Evolutionary conservation across 2,113 vertebrate genomes (phyloP).

Genomic region (Callorhinus ursinus): DNA sequence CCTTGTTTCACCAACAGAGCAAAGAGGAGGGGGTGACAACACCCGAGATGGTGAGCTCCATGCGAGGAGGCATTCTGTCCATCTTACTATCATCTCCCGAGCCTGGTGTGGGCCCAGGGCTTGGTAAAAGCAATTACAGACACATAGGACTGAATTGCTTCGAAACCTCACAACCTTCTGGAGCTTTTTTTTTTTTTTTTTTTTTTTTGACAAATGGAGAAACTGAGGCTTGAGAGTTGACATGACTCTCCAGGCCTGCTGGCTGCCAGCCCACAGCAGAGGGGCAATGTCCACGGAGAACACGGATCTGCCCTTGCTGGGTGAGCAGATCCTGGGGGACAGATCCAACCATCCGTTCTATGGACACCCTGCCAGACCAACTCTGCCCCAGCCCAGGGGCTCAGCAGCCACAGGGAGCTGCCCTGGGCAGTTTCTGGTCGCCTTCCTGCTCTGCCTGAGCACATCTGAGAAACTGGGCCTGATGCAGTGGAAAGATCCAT

Average conservation of each 20-base stretch:
- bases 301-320: background rate
- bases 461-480: background rate
- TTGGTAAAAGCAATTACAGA: background rate
- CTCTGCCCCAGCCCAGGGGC: background rate
- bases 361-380: background rate
- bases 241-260: background rate
- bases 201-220: background rate
- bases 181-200: background rate
- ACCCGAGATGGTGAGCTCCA: background rate
- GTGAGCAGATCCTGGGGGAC: no score
- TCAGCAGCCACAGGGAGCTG: accelerated
- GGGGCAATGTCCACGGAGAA: background rate
- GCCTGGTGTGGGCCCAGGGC: background rate
- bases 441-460: background rate
- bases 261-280: background rate
- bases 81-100: background rate
- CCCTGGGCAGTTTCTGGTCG: background rate
- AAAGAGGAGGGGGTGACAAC: background rate
- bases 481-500: background rate
- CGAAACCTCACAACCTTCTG: background rate
- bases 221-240: background rate
- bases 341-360: background rate
- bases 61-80: background rate
- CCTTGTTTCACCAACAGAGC: background rate
- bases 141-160: background rate